These are phyloP conservation scores for Corythornis cristatus DNA, from an alignment of 2,113 vertebrate species.

Conservation along the genomic window DNA sequence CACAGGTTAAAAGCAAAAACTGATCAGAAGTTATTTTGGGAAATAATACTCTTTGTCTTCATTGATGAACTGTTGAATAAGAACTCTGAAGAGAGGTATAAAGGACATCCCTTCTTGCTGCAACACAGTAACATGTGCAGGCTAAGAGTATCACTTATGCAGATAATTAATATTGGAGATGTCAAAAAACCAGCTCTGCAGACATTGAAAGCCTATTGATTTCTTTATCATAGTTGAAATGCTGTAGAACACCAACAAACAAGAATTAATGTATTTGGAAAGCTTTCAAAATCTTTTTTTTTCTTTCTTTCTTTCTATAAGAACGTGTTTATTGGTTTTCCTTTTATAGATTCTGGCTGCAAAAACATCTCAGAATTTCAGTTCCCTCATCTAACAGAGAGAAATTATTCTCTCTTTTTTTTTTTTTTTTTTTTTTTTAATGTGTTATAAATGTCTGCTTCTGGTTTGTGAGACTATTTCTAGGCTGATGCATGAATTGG, in stretches of 20 bases:
- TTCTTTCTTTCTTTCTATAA: neutral
- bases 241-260: neutral
- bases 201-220: slow-evolving; percentile 1
- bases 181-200: neutral
- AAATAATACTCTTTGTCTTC: neutral
- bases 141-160: neutral
- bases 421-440: neutral
- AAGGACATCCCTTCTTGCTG: neutral
- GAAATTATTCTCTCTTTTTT: neutral
- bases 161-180: slow-evolving; percentile 3
- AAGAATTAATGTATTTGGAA: slow-evolving; percentile 16
- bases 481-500: neutral
- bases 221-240: slow-evolving; percentile 39
- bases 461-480: neutral
- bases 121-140: neutral
- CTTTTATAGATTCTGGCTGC: neutral
- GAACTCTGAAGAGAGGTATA: neutral
- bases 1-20: neutral
- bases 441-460: neutral
- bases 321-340: slow-evolving; percentile 6
- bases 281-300: neutral
- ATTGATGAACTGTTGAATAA: neutral
- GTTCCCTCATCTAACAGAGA: neutral
- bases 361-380: slow-evolving; percentile 13
- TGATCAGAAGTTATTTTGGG: neutral